Evolutionary conservation across 2,888 invertebrate species (phyloP), one percentile per base, ranked within the genome.

Genomic region (Unio delphinus): DNA sequence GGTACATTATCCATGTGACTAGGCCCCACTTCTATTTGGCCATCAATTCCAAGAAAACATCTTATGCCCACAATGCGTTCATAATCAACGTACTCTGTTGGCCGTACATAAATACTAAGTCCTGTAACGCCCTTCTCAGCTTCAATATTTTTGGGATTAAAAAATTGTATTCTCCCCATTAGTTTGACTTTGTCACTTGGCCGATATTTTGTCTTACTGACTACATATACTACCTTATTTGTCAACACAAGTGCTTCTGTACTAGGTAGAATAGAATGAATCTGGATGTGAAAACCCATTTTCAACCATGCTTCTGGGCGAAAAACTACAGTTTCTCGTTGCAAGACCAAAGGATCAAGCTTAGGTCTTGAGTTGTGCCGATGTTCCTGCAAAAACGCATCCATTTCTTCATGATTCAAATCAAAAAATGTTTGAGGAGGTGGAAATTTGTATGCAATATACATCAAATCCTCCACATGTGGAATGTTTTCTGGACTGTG

Each of bases 261-360:
- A 70, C 87, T 86, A 8, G 83, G 80, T 8, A 87, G 64, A 34
- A 86, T 79, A 15, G 86, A 84, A 58, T 84, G 80, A 30, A 83
- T 79, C 63, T 86, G 83, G 57, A 80, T 81, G 68, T 83, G 81
- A 45, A 84, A 82, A 20, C 86, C 86, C 85, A 86, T 85, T 67
- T 87, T 87, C 4, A 86, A 75, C 87, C 87, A 87, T 4, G 79
- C 85, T 56, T 81, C 80, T 18, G 85, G 83, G 67, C 79, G 77
- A 63, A 87, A 84, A 70, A 84, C 74, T 17, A 81, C 76, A 45
- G 81, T 77, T 55, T 86, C 85, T 62, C 87, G 72, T 60, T 80
- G 72, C 26, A 74, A 69, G 15, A 85, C 85, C 26, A 79, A 70
- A 1, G 79, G 74, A 65, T 79, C 74, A 1, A 87, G 66, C 30